Evolutionary conservation across 1,140 invertebrate species (phyloP), one percentile per base, ranked within the genome.

Genomic region (Teleogryllus occipitalis): DNA sequence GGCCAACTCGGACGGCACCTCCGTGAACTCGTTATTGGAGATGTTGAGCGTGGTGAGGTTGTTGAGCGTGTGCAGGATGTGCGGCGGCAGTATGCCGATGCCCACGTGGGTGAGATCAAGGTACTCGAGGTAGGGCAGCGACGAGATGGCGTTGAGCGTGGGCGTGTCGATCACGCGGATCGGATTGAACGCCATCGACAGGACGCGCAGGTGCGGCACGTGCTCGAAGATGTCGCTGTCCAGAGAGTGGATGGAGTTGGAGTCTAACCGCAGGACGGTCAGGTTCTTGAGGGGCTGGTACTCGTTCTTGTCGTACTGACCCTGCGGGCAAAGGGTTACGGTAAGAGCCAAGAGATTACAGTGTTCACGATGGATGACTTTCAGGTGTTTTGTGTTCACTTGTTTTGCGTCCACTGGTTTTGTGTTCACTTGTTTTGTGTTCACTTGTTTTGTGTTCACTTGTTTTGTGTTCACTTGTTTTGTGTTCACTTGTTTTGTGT

Each of bases 171-270:
- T 87, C 0, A 88, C 86, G 47, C 84, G 86, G 5, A 95, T 86
- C 0, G 90, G 91, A 85, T 95, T 96, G 8, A 89, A 87, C 72
- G 89, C 90, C 0, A 96, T 84, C 81, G 90, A 88, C 22, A 96
- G 85, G 49, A 88, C 87, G 80, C 90, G 90, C 7, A 96, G 82
- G 46, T 89, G 84, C 6, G 88, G 85, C 12, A 92, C 83, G 82
- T 95, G 93, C 80, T 93, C 91, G 83, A 95, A 95, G 8, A 93
- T 48, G 82, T 94, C 91, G 74, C 88, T 87, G 83, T 94, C 83
- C 1, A 95, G 83, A 0, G 87, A 90, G 81, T 93, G 90, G 7
- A 95, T 82, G 18, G 88, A 83, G 83, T 95, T 94, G 81, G 90
- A 83, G 0, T 90, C 89, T 65, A 95, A 84, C 83, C 90, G 89